Percentiles rank a stretch among this genome's conserved stretches.
Conservation (phyloP, 2,888 invertebrate genomes). For the Octodonta nipae region DNA sequence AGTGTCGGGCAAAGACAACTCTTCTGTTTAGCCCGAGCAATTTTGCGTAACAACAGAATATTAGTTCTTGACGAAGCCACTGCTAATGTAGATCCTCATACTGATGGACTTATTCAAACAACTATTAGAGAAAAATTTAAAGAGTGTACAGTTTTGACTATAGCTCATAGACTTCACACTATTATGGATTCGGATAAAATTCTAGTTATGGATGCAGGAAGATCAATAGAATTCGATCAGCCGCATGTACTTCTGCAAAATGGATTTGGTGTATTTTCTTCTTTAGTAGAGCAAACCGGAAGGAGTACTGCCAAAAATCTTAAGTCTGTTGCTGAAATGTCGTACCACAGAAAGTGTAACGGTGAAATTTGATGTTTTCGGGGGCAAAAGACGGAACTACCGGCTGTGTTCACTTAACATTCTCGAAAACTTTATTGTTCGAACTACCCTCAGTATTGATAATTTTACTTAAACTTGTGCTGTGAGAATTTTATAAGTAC, state of each 20-base stretch:
- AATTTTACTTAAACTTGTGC: too few species aligned
- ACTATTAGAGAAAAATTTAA: conserved; percentile 63
- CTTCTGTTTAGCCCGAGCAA: conserved; percentile 54
- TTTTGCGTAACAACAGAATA: conserved; percentile 35
- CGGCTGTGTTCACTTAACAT: too few species aligned
- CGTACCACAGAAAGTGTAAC: conserved; percentile 6
- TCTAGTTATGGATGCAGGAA: conserved; percentile 67
- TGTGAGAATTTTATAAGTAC: too few species aligned
- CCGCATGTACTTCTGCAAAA: conserved; percentile 51
- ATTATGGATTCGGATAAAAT: conserved; percentile 77
- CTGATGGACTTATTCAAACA: conserved; percentile 61
- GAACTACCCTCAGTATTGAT: too few species aligned
- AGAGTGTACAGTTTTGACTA: conserved; percentile 69
- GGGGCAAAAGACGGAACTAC: too few species aligned
- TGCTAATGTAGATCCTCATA: conserved; percentile 67
- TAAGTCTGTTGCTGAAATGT: conserved; percentile 18
- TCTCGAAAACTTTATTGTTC: too few species aligned
- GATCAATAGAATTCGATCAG: conserved; percentile 59
- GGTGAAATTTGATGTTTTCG: neutral
- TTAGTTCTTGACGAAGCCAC: conserved; percentile 55
- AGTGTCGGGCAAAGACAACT: conserved; percentile 48
- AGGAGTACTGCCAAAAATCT: conserved; percentile 23
- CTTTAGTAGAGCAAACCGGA: conserved; percentile 57
- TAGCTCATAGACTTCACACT: conserved; percentile 72
- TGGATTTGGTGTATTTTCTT: conserved; percentile 18